These are phyloP conservation scores for Gallinago undulata DNA, from an alignment of 2,113 vertebrate species.

Conservation along the genomic window DNA sequence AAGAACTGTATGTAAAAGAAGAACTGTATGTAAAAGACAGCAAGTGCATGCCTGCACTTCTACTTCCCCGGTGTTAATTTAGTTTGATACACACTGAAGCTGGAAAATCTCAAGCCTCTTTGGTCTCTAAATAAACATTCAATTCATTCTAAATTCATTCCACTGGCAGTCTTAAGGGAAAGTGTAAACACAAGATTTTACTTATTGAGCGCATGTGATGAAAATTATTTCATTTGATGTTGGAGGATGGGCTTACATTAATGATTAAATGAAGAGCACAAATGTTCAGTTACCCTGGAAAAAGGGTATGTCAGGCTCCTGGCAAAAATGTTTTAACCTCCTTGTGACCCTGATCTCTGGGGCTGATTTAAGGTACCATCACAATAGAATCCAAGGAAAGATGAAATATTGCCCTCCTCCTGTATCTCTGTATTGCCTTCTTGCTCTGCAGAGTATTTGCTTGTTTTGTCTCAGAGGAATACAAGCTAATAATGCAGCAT, in stretches of 20 bases:
- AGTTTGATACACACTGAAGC: background rate
- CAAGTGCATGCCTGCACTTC: background rate
- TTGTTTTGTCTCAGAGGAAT: background rate
- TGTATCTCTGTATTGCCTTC: background rate
- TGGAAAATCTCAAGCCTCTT: slow-evolving; percentile 30
- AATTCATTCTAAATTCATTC: no score
- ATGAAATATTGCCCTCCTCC: background rate
- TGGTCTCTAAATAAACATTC: background rate
- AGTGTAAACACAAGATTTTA: background rate
- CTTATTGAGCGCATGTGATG: background rate
- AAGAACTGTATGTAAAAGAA: background rate
- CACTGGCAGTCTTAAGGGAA: background rate
- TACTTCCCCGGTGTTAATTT: background rate
- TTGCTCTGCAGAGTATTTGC: background rate
- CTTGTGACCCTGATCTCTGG: background rate
- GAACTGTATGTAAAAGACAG: background rate
- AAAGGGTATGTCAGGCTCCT: background rate
- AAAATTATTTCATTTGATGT: background rate
- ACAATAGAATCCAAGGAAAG: background rate
- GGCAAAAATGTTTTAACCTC: background rate
- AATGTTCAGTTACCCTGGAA: background rate
- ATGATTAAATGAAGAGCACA: background rate
- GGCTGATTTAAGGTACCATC: background rate
- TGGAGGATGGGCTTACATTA: background rate
- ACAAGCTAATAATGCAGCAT: background rate